Conservation (phyloP, 2,797 vertebrate species). For the Anomalospiza imberbis region DNA sequence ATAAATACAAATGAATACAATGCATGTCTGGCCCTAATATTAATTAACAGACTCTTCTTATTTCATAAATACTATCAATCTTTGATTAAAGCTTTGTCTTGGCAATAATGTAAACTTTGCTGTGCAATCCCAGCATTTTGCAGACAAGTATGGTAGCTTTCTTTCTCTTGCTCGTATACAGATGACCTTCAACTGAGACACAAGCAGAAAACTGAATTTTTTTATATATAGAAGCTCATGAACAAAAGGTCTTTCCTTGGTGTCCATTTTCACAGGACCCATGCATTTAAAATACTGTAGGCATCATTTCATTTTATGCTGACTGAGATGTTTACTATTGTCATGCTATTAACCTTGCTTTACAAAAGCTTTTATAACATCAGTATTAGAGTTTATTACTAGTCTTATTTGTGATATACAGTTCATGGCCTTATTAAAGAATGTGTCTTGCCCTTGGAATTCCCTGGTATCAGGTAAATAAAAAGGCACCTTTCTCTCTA, state of each 20-base stretch:
- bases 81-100: neutral
- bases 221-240: slow-evolving; percentile 12
- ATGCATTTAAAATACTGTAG: slow-evolving; percentile 48
- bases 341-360: slow-evolving; percentile 58
- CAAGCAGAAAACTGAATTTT: slow-evolving; percentile 44
- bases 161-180: neutral
- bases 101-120: neutral
- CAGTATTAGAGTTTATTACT: slow-evolving; percentile 53
- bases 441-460: slow-evolving; percentile 47
- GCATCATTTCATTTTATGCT: slow-evolving; percentile 61
- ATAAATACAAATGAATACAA: neutral
- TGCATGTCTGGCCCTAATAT: neutral
- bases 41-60: neutral
- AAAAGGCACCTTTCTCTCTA: neutral
- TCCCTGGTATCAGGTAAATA: slow-evolving; percentile 9
- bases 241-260: slow-evolving; percentile 43
- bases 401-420: slow-evolving; percentile 25
- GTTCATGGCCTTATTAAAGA: slow-evolving; percentile 59
- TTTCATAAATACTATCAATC: neutral
- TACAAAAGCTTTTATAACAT: slow-evolving; percentile 48
- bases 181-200: slow-evolving; percentile 49
- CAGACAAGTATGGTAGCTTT: neutral
- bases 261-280: slow-evolving; percentile 8
- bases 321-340: slow-evolving; percentile 55
- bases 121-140: neutral